phyloP scores from a whole-genome alignment of 2,888 invertebrate species.

The Cabera pusaria region DNA sequence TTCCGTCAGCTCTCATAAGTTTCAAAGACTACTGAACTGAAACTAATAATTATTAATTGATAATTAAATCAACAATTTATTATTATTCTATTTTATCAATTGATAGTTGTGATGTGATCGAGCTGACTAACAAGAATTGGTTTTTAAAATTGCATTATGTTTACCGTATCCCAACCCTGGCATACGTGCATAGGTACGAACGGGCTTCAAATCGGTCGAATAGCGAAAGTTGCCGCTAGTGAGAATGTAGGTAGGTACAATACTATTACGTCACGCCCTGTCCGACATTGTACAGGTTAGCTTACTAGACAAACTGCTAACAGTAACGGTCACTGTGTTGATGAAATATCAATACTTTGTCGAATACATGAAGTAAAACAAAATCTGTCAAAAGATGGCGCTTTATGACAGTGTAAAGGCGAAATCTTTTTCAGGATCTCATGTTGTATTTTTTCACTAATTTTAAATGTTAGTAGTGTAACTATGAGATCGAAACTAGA shows the following conservation, averaged over 20 bases:
- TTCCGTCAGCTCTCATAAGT: neutral
- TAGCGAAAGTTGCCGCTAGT: slow-evolving; percentile 31
- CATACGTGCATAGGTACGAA: slow-evolving; percentile 29
- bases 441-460: too few relatives aligned
- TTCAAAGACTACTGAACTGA: slow-evolving; percentile 8
- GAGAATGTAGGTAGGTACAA: slow-evolving; percentile 35
- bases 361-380: too few relatives aligned
- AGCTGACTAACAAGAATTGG: slow-evolving; percentile 2
- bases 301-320: slow-evolving; percentile 1
- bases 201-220: slow-evolving; percentile 30
- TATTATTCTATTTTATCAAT: neutral
- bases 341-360: too few relatives aligned
- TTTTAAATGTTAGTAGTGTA: too few relatives aligned
- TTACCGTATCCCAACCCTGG: slow-evolving; percentile 25
- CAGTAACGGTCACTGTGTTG: slow-evolving; percentile 9
- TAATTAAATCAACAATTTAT: neutral
- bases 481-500: too few relatives aligned
- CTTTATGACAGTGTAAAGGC: too few relatives aligned
- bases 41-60: neutral
- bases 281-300: slow-evolving; percentile 8
- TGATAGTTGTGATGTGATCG: neutral
- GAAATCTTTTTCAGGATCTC: too few relatives aligned
- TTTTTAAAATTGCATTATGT: slow-evolving; percentile 16
- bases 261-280: neutral
- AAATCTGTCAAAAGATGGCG: too few relatives aligned